These are phyloP conservation scores for Drosophila setosimentum DNA, from an alignment of 2,888 invertebrate species.

Conservation along the genomic window DNA sequence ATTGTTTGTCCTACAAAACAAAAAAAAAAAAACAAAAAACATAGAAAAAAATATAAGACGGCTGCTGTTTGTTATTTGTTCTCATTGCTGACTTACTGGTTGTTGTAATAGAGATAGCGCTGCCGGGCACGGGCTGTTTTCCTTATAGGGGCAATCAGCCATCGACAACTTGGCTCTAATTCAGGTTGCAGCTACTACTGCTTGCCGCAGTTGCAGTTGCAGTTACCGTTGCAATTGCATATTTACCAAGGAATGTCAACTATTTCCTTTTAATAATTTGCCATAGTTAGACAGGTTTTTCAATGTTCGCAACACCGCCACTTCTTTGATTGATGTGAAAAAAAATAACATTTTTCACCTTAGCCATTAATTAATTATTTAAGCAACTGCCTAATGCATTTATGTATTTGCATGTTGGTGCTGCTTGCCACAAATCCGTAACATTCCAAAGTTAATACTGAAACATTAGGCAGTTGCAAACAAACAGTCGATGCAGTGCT, in stretches of 20 bases:
- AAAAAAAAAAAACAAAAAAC: not conserved
- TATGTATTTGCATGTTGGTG: not conserved
- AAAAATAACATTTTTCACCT: slow-evolving; percentile 43
- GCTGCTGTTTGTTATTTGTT: slow-evolving; percentile 60
- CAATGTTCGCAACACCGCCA: not conserved
- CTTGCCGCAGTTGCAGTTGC: slow-evolving; percentile 58
- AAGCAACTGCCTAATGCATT: slow-evolving; percentile 27
- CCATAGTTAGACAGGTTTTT: slow-evolving; percentile 60
- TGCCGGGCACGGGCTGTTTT: slow-evolving; percentile 56
- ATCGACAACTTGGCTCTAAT: slow-evolving; percentile 72
- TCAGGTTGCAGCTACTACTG: slow-evolving; percentile 59
- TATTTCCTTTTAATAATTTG: slow-evolving; percentile 78
- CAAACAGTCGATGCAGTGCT: slow-evolving; percentile 44
- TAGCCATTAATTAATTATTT: slow-evolving; percentile 65
- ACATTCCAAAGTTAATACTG: slow-evolving; percentile 70
- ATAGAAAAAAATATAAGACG: not conserved
- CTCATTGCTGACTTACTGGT: slow-evolving; percentile 48
- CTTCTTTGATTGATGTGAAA: slow-evolving; percentile 34
- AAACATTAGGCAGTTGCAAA: slow-evolving; percentile 46
- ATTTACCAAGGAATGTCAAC: slow-evolving; percentile 79
- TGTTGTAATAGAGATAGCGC: slow-evolving; percentile 78
- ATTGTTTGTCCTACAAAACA: slow-evolving; percentile 72
- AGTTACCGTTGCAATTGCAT: slow-evolving; percentile 75
- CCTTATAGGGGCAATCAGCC: slow-evolving; percentile 82
- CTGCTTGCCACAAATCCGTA: slow-evolving; percentile 57